A percentile compares a stretch with the other conserved stretches of the same genome.
These are phyloP conservation scores for Glossophaga mutica DNA, from an alignment of 2,797 vertebrate genomes.

Conservation along the genomic window DNA sequence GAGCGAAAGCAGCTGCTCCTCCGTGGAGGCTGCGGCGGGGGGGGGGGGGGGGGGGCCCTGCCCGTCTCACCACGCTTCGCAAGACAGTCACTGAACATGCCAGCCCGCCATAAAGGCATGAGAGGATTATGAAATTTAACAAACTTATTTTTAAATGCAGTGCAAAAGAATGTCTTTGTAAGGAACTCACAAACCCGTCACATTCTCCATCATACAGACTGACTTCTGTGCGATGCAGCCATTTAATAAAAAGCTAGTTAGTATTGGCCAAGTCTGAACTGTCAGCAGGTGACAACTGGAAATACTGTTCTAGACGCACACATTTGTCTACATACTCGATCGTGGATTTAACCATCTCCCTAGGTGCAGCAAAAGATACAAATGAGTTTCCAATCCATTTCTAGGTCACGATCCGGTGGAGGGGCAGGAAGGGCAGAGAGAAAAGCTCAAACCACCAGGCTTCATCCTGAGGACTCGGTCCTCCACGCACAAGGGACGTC, in stretches of 20 bases:
- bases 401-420: background rate
- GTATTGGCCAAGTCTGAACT: background rate
- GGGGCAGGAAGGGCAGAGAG: background rate
- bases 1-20: background rate
- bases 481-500: background rate
- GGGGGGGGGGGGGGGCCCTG: background rate
- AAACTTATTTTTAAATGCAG: background rate
- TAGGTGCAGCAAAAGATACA: background rate
- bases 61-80: background rate
- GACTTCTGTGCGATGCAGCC: background rate
- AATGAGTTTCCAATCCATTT: background rate
- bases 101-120: background rate
- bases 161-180: background rate
- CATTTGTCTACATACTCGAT: background rate
- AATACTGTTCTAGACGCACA: background rate
- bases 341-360: too few species aligned
- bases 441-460: background rate
- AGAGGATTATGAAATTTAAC: background rate
- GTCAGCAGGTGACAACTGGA: background rate
- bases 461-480: background rate
- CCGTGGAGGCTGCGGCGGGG: accelerated
- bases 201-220: background rate
- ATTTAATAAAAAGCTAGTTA: background rate
- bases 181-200: background rate
- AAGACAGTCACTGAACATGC: background rate